Conservation (phyloP, 2,888 invertebrate species). For the Lamellibrachia columna region DNA sequence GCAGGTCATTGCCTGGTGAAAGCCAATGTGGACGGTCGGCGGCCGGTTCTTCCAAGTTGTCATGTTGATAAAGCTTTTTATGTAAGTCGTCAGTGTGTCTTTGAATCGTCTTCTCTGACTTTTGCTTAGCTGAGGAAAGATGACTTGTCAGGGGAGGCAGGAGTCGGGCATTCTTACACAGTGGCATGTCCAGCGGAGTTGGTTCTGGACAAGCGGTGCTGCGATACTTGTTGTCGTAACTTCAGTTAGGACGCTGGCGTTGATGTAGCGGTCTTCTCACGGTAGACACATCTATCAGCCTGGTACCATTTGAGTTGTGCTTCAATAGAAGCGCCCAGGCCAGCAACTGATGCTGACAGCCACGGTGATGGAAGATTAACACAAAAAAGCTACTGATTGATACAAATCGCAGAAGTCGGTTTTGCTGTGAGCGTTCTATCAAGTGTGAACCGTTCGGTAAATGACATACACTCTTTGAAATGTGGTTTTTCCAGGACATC, state of each 20-base stretch:
- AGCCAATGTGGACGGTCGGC: too few species aligned
- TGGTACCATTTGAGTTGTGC: background rate
- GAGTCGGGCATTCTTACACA: too few species aligned
- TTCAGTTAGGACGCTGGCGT: background rate
- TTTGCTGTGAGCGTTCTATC: background rate
- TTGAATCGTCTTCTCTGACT: too few species aligned
- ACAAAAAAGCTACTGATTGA: background rate
- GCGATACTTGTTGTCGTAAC: too few species aligned
- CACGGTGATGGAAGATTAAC: background rate
- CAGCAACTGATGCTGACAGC: background rate
- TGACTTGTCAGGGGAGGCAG: too few species aligned
- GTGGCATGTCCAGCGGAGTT: too few species aligned
- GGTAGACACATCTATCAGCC: background rate
- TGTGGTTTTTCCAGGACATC: background rate
- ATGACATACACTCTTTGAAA: background rate
- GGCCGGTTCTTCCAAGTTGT: too few species aligned
- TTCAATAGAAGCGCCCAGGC: background rate
- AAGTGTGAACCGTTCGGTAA: constrained; percentile 1
- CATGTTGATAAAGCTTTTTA: too few species aligned
- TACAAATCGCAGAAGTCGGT: constrained; percentile 7
- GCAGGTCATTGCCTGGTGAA: too few species aligned
- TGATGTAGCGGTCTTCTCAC: background rate
- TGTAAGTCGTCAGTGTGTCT: too few species aligned
- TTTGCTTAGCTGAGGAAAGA: too few species aligned
- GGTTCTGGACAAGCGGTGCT: too few species aligned